Evolutionary conservation across 2,797 vertebrate genomes (phyloP).

Genomic region (Myotis myotis): DNA sequence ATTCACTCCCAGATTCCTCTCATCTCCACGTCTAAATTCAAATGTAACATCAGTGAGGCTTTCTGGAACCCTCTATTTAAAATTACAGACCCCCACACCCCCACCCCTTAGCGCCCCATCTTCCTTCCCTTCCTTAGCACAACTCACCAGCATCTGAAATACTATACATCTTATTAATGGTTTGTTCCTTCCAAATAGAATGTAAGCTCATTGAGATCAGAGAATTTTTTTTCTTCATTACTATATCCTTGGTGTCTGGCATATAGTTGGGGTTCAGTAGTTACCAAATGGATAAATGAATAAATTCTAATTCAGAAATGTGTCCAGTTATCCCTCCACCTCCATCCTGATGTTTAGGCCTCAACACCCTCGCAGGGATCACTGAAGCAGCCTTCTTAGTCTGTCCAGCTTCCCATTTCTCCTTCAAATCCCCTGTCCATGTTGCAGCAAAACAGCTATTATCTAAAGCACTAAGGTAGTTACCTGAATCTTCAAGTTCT

Average conservation of each 20-base stretch:
- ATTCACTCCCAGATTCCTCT: not conserved
- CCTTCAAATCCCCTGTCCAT: not conserved
- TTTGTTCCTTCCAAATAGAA: not conserved
- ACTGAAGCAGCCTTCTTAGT: not conserved
- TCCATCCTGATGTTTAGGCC: not conserved
- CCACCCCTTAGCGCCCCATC: not conserved
- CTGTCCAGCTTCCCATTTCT: not conserved
- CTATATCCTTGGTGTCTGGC: not conserved
- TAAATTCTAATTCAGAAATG: constrained; percentile 1
- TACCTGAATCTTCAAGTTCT: not conserved
- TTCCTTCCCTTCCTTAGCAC: not conserved
- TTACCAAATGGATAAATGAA: not conserved
- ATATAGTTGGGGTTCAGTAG: not conserved
- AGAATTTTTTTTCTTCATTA: constrained; percentile 14
- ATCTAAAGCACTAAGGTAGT: not conserved
- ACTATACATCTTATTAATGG: not conserved
- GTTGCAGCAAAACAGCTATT: not conserved
- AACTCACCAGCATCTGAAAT: not conserved
- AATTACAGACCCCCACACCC: not conserved
- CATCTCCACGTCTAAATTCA: not conserved
- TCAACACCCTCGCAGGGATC: not conserved
- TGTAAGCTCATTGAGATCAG: not conserved
- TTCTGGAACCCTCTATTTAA: not conserved
- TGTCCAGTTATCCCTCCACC: not conserved
- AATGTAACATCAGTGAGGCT: not conserved